phyloP scores from a whole-genome alignment of 2,797 vertebrate genomes.

The Pseudomugil gertrudae region DNA sequence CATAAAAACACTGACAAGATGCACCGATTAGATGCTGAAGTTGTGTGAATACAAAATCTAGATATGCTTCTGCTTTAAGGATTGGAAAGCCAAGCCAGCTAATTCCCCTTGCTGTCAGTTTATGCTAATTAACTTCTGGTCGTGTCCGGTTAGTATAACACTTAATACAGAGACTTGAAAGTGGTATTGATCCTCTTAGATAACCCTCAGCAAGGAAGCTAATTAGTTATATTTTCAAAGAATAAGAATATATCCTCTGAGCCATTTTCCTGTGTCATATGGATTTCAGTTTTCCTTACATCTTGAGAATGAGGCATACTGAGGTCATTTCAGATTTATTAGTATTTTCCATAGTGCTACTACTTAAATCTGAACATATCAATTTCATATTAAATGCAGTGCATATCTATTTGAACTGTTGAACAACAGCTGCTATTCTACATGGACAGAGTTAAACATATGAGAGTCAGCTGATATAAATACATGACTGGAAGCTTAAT shows the following conservation, averaged over 20 bases:
- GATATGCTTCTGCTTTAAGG: too few species aligned
- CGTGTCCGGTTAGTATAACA: conserved; percentile 6
- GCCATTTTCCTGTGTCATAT: not conserved
- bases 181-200: conserved; percentile 5
- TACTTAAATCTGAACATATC: conserved; percentile 1
- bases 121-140: conserved; percentile 20
- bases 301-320: not conserved
- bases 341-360: not conserved
- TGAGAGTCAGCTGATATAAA: conserved; percentile 49
- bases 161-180: not conserved
- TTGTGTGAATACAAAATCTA: not conserved
- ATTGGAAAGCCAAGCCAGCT: conserved; percentile 11
- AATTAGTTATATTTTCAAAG: not conserved
- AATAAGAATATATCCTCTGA: not conserved
- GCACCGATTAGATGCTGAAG: not conserved
- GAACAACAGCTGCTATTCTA: conserved; percentile 14
- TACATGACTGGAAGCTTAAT: conserved; percentile 66
- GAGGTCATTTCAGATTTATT: not conserved
- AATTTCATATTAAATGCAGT: conserved; percentile 2
- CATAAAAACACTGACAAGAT: too few species aligned
- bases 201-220: not conserved
- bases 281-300: not conserved
- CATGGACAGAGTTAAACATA: conserved; percentile 42
- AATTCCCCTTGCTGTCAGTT: conserved; percentile 10
- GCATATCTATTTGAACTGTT: conserved; percentile 10